Conservation (phyloP, 2,888 invertebrate species). For the Aquatica leii region DNA sequence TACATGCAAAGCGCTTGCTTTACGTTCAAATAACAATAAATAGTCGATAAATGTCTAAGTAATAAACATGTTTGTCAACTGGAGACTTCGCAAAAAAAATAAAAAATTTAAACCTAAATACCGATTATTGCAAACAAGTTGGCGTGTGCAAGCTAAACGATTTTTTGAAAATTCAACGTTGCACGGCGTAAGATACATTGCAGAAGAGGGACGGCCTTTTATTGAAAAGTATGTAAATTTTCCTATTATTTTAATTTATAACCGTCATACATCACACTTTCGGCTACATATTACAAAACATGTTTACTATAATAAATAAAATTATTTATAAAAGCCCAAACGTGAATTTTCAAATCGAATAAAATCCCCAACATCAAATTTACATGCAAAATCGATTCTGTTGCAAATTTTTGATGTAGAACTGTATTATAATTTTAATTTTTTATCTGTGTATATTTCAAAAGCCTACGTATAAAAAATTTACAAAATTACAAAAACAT, state of each 20-base stretch:
- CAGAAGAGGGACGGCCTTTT: constrained; percentile 76
- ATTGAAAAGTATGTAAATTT: constrained; percentile 73
- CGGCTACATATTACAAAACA: not conserved
- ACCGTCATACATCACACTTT: not conserved
- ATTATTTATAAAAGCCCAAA: constrained; percentile 2
- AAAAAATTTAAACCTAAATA: constrained; percentile 36
- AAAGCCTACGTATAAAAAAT: not conserved
- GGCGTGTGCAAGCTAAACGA: constrained; percentile 74
- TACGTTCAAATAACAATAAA: too few relatives aligned
- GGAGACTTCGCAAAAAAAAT: constrained; percentile 4
- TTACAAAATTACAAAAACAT: not conserved
- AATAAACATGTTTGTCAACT: constrained; percentile 22
- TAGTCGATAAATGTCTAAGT: too few relatives aligned
- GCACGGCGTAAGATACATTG: constrained; percentile 82
- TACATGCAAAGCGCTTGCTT: not conserved
- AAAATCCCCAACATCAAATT: constrained; percentile 1
- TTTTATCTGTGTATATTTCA: not conserved
- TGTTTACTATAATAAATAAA: constrained; percentile 4
- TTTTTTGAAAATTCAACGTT: constrained; percentile 80
- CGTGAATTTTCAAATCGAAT: not conserved
- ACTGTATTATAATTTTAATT: constrained; percentile 7
- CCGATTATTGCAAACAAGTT: constrained; percentile 66
- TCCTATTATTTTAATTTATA: not conserved
- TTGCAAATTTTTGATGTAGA: constrained; percentile 7
- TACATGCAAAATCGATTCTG: constrained; percentile 8